Evolutionary conservation across 2,888 invertebrate genomes (phyloP), one percentile per base, ranked within the genome.

Genomic region (Dilophus febrilis): DNA sequence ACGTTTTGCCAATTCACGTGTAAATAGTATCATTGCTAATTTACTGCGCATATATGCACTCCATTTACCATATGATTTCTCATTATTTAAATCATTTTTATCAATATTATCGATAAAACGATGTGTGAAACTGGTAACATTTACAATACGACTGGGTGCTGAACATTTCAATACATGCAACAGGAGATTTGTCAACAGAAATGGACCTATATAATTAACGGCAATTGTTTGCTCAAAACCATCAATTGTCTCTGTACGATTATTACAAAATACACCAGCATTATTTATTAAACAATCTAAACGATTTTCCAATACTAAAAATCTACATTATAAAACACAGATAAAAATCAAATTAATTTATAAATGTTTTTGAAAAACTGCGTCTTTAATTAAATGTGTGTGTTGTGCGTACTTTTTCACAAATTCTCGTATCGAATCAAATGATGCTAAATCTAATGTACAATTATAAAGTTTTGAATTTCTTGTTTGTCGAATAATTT

Each of bases 31-130:
- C 53, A 85, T 85, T 1, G 84, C 82, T 38, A 83, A 57, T 66
- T 87, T 86, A 55, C 84, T 85, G 54, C 78, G 78, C 22, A 64
- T 61, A 52, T 87, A 87, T 1, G 82, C 81, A 39, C 67, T 67
- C 5, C 68, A 53, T 4, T 77, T 61, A 47, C 65, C 71, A 50
- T 87, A 88, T 1, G 64, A 56, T 40, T 68, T 64, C 48, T 80
- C 75, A 48, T 70, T 76, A 58, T 86, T 83, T 37, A 83, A 56
- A 56, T 84, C 82, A 8, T 77, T 71, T 30, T 78, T 74, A 49
- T 76, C 62, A n/a, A 82, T 70, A 14, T 28, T 37, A 28, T 56
- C 53, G 0, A 85, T 86, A 47, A 70, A 64, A 35, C 57, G 52
- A 59, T 88, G 78, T 1, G 80, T 77, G 19, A 72, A 58, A 55